phyloP scores from a whole-genome alignment of 2,113 vertebrate genomes.

The Rattus rattus region DNA sequence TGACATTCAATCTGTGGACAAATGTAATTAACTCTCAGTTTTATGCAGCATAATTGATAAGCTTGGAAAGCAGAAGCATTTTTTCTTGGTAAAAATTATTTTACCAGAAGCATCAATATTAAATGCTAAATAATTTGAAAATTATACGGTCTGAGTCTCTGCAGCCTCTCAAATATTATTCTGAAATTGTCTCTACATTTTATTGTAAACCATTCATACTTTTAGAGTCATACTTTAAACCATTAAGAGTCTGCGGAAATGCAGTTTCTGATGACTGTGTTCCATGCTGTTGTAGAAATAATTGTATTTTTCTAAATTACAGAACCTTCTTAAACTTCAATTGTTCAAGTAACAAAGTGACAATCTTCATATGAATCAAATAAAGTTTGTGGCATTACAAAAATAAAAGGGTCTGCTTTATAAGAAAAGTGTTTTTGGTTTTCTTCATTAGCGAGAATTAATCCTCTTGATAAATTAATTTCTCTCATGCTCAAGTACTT shows the following conservation, averaged over 20 bases:
- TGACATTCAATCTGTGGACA: constrained; percentile 41
- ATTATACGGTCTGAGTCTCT: constrained; percentile 34
- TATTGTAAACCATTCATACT: constrained; percentile 38
- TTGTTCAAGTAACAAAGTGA: no score
- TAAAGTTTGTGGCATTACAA: no score
- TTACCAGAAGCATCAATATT: constrained; percentile 40
- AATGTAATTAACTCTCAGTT: constrained; percentile 31
- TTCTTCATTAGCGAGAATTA: constrained; percentile 54
- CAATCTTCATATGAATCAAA: no score
- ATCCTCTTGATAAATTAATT: constrained; percentile 70
- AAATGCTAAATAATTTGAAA: constrained; percentile 61
- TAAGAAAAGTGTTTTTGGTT: constrained; percentile 46
- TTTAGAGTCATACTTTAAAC: neutral
- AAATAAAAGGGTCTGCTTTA: constrained; percentile 4
- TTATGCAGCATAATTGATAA: constrained; percentile 56
- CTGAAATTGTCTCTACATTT: constrained; percentile 24
- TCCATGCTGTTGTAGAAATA: no score
- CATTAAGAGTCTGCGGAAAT: no score
- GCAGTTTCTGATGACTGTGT: no score
- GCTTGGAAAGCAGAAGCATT: constrained; percentile 47
- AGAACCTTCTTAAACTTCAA: no score
- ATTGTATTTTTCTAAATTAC: no score
- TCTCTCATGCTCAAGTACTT: neutral
- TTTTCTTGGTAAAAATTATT: neutral
- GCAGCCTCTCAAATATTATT: constrained; percentile 36